Base-by-base conservation (phyloP, 1,140 invertebrate genomes). In the Holotrichia oblita region DNA sequence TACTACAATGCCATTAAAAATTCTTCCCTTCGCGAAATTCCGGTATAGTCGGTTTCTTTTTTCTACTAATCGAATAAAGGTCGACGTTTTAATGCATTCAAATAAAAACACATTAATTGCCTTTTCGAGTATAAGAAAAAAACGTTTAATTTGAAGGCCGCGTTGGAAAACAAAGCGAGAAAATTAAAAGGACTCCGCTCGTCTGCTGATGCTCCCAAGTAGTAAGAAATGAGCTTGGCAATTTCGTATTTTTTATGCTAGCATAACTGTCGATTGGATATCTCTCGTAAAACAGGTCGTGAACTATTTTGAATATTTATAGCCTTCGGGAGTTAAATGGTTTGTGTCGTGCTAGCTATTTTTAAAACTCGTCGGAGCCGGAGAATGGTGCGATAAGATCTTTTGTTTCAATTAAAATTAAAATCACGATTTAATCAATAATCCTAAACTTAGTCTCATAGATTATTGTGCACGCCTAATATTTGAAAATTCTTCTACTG, bases 141-240 rank as follows among this genome's bases (percentile, higher is more conserved):
- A 55, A 17, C 48, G 48, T 55, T 55, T 55, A 55, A 55, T n/a
- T 55, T 55, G 48, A 55, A 55, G 14, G 48, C 48, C 17, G 48
- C 48, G 48, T 55, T 55, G 48, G 48, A 17, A 55, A 55, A 55
- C 48, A 55, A 55, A 55, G n/a, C 6, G n/a, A 17, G 2, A 14
- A 55, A 55, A 55, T 55, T 55, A 55, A 55, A 55, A 7, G 48
- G 48, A 17, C 17, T 55, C n/a, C 2, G 14, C 2, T n/a, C 48
- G n/a, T 17, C 7, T n/a, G 14, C n/a, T 17, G 48, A 34, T 34
- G 27, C 27, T 17, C 0, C 48, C 12, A 3, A 14, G 14, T 17
- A 6, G 48, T 55, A 17, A 55, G 17, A 55, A 55, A 17, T n/a
- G 14, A n/a, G 9, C 7, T 6, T 14, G 14, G 14, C 14, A 55